phyloP scores from a whole-genome alignment of 2,113 vertebrate genomes.

The Haemorhous mexicanus region DNA sequence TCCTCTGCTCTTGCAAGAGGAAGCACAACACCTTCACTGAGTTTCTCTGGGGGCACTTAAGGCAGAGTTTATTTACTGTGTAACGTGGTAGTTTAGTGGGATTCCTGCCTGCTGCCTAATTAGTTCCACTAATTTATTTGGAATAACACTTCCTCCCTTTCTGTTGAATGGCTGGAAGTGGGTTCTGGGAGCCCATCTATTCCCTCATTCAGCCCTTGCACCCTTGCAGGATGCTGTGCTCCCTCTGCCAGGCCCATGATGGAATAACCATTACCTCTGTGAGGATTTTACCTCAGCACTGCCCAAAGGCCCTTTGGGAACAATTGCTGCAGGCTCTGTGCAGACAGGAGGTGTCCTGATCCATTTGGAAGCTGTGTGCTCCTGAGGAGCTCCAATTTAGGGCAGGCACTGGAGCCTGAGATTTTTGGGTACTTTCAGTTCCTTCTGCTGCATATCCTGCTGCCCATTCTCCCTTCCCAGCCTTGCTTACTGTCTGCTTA shows the following conservation, averaged over 20 bases:
- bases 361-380: background rate
- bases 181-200: background rate
- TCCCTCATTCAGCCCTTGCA: background rate
- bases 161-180: background rate
- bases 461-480: background rate
- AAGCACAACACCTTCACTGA: background rate
- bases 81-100: background rate
- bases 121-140: conserved; percentile 56
- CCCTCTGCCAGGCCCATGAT: background rate
- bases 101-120: conserved; percentile 47
- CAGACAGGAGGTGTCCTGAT: background rate
- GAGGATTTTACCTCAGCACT: background rate
- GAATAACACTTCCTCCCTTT: background rate
- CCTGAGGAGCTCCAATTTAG: background rate
- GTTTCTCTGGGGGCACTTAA: conserved; percentile 28
- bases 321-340: background rate
- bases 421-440: background rate
- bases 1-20: background rate
- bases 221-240: background rate
- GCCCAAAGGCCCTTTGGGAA: background rate
- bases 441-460: background rate
- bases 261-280: background rate
- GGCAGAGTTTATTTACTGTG: conserved; percentile 45
- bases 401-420: background rate
- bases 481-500: background rate